Conservation (phyloP, 2,888 invertebrate genomes). For the Elysia crispata region DNA sequence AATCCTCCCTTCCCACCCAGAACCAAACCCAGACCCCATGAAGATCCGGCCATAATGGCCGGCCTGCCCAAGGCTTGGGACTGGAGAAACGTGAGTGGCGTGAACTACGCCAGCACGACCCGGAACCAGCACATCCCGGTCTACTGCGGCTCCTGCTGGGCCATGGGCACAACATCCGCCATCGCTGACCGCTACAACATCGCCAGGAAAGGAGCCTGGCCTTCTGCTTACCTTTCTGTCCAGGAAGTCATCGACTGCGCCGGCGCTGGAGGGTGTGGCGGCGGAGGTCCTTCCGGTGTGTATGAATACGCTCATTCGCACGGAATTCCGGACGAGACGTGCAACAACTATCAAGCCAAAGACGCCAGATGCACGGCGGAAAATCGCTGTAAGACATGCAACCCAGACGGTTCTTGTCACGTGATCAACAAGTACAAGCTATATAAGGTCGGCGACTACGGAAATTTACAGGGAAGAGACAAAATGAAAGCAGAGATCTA, state of each 20-base stretch:
- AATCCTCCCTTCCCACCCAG: constrained; percentile 17
- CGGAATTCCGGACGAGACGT: constrained; percentile 79
- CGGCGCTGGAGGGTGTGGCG: constrained; percentile 76
- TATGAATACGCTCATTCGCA: constrained; percentile 78
- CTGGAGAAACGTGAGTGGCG: constrained; percentile 78
- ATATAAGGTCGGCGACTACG: constrained; percentile 79
- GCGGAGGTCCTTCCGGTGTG: constrained; percentile 72
- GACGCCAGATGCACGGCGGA: constrained; percentile 71
- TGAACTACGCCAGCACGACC: constrained; percentile 77
- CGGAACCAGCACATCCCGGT: constrained; percentile 79
- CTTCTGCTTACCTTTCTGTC: constrained; percentile 78
- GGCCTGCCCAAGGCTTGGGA: constrained; percentile 74
- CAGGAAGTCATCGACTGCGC: constrained; percentile 79
- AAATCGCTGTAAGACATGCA: constrained; percentile 77
- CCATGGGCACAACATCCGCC: constrained; percentile 78
- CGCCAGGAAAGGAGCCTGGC: constrained; percentile 77
- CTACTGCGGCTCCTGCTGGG: constrained; percentile 79
- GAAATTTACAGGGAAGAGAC: constrained; percentile 76
- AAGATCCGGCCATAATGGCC: constrained; percentile 34
- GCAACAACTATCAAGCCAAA: constrained; percentile 79
- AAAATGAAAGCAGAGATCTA: constrained; percentile 80
- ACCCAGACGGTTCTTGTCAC: constrained; percentile 74
- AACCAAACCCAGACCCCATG: constrained; percentile 49
- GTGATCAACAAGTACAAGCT: constrained; percentile 76
- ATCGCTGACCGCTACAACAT: constrained; percentile 79